Evolutionary conservation across 2,113 vertebrate genomes (phyloP).

Genomic region (Mugil cephalus): DNA sequence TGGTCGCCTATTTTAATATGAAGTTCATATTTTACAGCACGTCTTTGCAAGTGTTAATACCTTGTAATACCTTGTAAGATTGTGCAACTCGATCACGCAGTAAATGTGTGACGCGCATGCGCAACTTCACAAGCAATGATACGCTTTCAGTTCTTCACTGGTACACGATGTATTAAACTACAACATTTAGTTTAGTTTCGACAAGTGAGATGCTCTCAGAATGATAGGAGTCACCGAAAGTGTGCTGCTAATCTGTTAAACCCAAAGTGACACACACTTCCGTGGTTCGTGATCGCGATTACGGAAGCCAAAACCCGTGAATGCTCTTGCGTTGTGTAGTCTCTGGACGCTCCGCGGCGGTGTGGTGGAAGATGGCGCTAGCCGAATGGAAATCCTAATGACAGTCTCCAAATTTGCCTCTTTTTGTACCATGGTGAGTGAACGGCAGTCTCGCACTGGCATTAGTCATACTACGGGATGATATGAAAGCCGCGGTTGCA

Average conservation of each 20-base stretch:
- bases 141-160: too few relatives aligned
- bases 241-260: accelerated
- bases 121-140: too few relatives aligned
- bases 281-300: neutral
- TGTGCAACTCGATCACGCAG: too few relatives aligned
- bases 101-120: too few relatives aligned
- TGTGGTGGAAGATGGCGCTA: slow-evolving; percentile 95
- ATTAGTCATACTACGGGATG: neutral
- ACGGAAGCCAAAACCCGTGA: slow-evolving; percentile 33
- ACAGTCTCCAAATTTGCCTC: slow-evolving; percentile 98
- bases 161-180: too few relatives aligned
- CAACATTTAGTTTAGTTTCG: neutral
- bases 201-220: accelerated
- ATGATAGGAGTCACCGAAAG: accelerated
- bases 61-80: too few relatives aligned
- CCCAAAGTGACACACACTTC: neutral
- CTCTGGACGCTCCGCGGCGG: slow-evolving; percentile 69
- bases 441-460: neutral
- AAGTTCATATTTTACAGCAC: too few relatives aligned
- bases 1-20: too few relatives aligned
- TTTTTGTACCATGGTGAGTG: slow-evolving; percentile 98
- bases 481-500: neutral
- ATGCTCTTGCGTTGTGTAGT: slow-evolving; percentile 37
- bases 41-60: too few relatives aligned
- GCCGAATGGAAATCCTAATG: slow-evolving; percentile 99